Conservation (phyloP, 2,888 invertebrate species). For the Erebia palarica region DNA sequence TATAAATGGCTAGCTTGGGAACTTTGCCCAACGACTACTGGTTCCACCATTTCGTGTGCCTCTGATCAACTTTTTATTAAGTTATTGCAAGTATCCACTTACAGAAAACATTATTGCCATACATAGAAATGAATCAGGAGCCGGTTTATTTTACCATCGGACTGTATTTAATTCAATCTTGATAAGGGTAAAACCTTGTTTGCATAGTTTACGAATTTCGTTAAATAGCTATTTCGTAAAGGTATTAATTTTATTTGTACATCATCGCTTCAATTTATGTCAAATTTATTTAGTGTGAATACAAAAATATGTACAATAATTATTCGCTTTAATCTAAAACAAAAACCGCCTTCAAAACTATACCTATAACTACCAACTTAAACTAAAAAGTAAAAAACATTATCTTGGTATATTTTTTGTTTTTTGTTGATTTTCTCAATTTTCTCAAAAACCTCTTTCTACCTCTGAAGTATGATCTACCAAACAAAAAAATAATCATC, state of each 20-base stretch:
- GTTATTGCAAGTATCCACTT: slow-evolving; percentile 68
- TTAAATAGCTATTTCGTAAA: slow-evolving; percentile 27
- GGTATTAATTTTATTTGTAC: slow-evolving; percentile 36
- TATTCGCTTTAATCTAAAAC: no score
- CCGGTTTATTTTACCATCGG: slow-evolving; percentile 69
- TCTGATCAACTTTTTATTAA: slow-evolving; percentile 72
- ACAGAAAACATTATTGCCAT: slow-evolving; percentile 64
- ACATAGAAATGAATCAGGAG: slow-evolving; percentile 58
- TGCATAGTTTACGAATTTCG: slow-evolving; percentile 48
- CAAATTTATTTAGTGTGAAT: no score
- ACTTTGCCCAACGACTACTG: slow-evolving; percentile 64
- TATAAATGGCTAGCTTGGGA: slow-evolving; percentile 69
- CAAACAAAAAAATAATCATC: no score
- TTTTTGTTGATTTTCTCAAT: no score
- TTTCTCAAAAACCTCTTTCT: no score
- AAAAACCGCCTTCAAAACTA: no score
- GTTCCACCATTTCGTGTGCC: slow-evolving; percentile 70
- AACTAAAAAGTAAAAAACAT: no score
- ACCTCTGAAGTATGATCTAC: no score
- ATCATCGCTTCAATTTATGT: slow-evolving; percentile 1
- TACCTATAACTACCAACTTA: no score
- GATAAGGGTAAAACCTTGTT: slow-evolving; percentile 60
- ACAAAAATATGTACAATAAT: no score
- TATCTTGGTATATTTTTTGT: no score
- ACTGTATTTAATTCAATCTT: slow-evolving; percentile 69